Conservation (phyloP, 2,113 vertebrate species). For the Pangasianodon hypophthalmus region DNA sequence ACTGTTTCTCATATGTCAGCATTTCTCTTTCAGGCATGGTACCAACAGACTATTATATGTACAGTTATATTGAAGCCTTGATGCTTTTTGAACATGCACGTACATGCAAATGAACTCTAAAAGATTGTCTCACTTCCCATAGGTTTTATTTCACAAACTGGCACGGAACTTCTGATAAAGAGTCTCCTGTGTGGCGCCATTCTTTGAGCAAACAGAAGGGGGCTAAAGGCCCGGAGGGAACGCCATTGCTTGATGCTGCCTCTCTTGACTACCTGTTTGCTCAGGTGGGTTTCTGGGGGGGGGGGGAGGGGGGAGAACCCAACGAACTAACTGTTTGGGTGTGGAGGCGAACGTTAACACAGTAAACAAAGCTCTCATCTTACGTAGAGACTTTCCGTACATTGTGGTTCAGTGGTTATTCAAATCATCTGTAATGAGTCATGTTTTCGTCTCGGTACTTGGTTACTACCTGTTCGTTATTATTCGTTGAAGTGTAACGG, state of each 20-base stretch:
- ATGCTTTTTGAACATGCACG: background rate
- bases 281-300: constrained; percentile 75
- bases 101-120: background rate
- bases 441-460: background rate
- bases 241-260: constrained; percentile 83
- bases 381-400: background rate
- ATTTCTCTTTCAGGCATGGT: background rate
- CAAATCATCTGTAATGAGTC: background rate
- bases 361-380: background rate
- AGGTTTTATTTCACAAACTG: constrained; percentile 97
- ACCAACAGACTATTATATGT: background rate
- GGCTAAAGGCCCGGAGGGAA: constrained; percentile 78
- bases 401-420: constrained; percentile 40
- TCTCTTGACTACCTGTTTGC: constrained; percentile 93
- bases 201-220: constrained; percentile 83
- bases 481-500: background rate
- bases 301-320: too few species aligned
- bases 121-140: background rate
- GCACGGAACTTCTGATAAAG: constrained; percentile 90
- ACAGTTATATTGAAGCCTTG: background rate
- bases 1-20: background rate
- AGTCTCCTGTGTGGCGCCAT: constrained; percentile 90
- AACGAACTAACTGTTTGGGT: background rate
- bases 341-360: background rate
- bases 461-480: background rate